phyloP scores from a whole-genome alignment of 2,888 invertebrate species.

The Arrhopalites spinosus region DNA sequence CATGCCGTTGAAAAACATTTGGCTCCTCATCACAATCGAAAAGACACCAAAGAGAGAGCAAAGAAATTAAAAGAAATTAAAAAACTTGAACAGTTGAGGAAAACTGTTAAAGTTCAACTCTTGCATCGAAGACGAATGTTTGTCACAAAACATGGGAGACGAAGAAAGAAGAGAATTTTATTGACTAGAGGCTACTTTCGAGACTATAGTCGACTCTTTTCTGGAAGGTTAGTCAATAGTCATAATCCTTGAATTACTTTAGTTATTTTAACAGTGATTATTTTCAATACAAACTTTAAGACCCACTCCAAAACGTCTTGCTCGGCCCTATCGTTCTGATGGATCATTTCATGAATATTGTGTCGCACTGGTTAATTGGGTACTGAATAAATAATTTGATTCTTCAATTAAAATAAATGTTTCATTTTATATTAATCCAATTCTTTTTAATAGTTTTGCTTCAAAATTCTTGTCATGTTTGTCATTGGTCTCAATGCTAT shows the following conservation, averaged over 20 bases:
- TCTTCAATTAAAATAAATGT: no score
- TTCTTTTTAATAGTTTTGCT: slow-evolving; percentile 12
- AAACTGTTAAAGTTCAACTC: not conserved
- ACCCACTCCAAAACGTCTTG: slow-evolving; percentile 9
- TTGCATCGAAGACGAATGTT: slow-evolving; percentile 8
- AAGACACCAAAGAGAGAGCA: not conserved
- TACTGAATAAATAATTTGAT: no score
- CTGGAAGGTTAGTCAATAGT: no score
- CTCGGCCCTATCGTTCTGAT: slow-evolving; percentile 27
- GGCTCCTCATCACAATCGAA: not conserved
- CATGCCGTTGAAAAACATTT: not conserved
- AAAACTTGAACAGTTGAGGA: not conserved
- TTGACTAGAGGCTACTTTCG: slow-evolving; percentile 29
- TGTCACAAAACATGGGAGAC: slow-evolving; percentile 8
- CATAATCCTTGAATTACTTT: no score
- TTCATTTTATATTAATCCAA: no score
- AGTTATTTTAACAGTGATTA: not conserved
- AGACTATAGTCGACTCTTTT: not conserved
- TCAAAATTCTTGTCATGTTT: slow-evolving; percentile 47
- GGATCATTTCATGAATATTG: slow-evolving; percentile 45
- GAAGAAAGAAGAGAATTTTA: slow-evolving; percentile 4
- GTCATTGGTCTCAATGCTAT: slow-evolving; percentile 51
- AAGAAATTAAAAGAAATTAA: not conserved
- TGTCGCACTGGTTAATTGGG: slow-evolving; percentile 42
- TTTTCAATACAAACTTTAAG: slow-evolving; percentile 1